phyloP scores from a whole-genome alignment of 2,888 invertebrate species.

The Gnatocerus cornutus region DNA sequence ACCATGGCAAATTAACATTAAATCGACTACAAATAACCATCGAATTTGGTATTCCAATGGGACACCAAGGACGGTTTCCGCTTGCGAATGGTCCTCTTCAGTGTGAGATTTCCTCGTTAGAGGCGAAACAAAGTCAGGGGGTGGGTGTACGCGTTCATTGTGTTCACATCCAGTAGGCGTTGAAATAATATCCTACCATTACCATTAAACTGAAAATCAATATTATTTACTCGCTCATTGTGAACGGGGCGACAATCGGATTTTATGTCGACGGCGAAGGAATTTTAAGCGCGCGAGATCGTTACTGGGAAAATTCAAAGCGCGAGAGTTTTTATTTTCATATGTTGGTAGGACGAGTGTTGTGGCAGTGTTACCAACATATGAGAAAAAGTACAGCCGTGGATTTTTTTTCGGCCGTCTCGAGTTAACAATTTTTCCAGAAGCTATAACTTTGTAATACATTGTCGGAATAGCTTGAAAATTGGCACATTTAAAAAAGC shows the following conservation, averaged over 20 bases:
- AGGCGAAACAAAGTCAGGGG: constrained; percentile 42
- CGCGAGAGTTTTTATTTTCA: too few relatives aligned
- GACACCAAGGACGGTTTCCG: constrained; percentile 50
- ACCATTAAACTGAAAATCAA: constrained; percentile 59
- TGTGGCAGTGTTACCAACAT: too few relatives aligned
- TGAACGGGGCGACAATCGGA: constrained; percentile 36
- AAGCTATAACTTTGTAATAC: too few relatives aligned
- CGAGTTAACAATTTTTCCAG: too few relatives aligned
- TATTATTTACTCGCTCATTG: constrained; percentile 54
- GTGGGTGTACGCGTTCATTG: constrained; percentile 53
- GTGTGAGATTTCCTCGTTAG: constrained; percentile 38
- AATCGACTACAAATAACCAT: constrained; percentile 59
- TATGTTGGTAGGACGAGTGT: too few relatives aligned
- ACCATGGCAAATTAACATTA: constrained; percentile 59
- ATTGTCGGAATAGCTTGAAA: too few relatives aligned
- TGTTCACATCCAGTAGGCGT: constrained; percentile 57
- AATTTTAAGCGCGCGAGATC: too few relatives aligned
- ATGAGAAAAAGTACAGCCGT: too few relatives aligned
- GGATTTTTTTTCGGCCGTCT: too few relatives aligned
- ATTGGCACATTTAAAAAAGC: too few relatives aligned
- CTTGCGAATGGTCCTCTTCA: constrained; percentile 41
- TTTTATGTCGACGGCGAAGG: constrained; percentile 28
- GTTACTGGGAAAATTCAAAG: too few relatives aligned
- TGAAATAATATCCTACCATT: constrained; percentile 55
- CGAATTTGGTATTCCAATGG: constrained; percentile 57